These are phyloP conservation scores for Notiomystis cincta DNA, from an alignment of 2,113 vertebrate genomes.

Conservation along the genomic window DNA sequence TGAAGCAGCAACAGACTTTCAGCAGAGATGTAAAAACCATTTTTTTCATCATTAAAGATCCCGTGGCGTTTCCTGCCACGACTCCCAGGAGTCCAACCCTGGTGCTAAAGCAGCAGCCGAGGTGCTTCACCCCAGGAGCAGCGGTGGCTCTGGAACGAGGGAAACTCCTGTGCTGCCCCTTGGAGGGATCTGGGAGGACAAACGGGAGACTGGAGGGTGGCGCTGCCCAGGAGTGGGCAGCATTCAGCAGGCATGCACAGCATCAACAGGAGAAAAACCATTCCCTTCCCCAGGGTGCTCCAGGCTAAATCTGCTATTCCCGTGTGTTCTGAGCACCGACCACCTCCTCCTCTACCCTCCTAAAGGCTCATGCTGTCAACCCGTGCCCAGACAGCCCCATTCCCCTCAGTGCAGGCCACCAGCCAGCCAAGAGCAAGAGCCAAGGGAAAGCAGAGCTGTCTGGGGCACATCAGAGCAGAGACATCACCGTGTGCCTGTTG, in stretches of 20 bases:
- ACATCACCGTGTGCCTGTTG: fast-evolving
- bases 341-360: not conserved
- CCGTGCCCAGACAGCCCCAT: not conserved
- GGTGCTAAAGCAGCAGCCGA: not conserved
- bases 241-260: fast-evolving
- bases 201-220: not conserved
- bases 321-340: not conserved
- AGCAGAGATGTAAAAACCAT: not conserved
- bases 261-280: not conserved
- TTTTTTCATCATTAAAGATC: not conserved
- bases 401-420: fast-evolving
- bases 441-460: not conserved
- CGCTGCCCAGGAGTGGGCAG: not conserved
- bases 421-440: not conserved
- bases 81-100: not conserved
- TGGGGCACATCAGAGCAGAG: not conserved
- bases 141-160: not conserved
- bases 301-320: not conserved
- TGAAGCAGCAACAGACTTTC: not conserved
- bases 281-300: not conserved
- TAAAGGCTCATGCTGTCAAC: fast-evolving
- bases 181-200: fast-evolving
- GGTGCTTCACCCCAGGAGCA: not conserved
- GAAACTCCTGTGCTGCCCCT: not conserved
- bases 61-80: not conserved